phyloP scores from a whole-genome alignment of 2,888 invertebrate species.

The Drosophila heteroneura region DNA sequence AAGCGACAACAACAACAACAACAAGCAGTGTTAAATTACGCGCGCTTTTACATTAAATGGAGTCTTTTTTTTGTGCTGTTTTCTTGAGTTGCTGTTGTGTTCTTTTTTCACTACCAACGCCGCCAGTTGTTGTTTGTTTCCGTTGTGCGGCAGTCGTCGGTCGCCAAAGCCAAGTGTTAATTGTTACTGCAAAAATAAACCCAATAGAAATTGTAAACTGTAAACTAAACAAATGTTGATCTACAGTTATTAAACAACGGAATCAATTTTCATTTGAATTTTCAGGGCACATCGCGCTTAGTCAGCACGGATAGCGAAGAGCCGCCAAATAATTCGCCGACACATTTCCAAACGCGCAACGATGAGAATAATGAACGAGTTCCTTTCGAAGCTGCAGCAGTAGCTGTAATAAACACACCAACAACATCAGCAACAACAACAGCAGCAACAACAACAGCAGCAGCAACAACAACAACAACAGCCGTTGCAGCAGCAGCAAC shows the following conservation, averaged over 20 bases:
- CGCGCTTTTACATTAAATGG: constrained; percentile 74
- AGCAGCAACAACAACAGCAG: constrained; percentile 59
- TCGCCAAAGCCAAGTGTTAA: constrained; percentile 35
- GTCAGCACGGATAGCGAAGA: constrained; percentile 89
- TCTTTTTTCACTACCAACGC: constrained; percentile 24
- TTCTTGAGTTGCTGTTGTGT: constrained; percentile 29
- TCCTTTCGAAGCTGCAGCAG: constrained; percentile 46
- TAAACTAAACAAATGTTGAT: neutral
- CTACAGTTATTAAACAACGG: constrained; percentile 15
- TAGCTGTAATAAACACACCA: neutral
- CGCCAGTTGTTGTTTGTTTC: constrained; percentile 33
- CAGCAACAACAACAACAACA: neutral
- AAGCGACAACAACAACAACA: constrained; percentile 65
- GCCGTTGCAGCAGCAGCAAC: neutral
- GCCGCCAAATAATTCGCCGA: constrained; percentile 84
- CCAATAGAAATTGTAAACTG: neutral
- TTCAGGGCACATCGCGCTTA: constrained; percentile 88
- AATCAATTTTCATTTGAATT: constrained; percentile 12
- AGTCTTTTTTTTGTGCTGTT: constrained; percentile 46
- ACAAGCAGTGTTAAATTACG: constrained; percentile 75
- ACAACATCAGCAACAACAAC: neutral
- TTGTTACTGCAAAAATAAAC: constrained; percentile 36
- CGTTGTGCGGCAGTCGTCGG: constrained; percentile 42
- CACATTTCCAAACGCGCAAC: constrained; percentile 49
- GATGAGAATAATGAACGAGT: constrained; percentile 35